Conservation (phyloP, 2,888 invertebrate genomes). For the Ametastegia equiseti region DNA sequence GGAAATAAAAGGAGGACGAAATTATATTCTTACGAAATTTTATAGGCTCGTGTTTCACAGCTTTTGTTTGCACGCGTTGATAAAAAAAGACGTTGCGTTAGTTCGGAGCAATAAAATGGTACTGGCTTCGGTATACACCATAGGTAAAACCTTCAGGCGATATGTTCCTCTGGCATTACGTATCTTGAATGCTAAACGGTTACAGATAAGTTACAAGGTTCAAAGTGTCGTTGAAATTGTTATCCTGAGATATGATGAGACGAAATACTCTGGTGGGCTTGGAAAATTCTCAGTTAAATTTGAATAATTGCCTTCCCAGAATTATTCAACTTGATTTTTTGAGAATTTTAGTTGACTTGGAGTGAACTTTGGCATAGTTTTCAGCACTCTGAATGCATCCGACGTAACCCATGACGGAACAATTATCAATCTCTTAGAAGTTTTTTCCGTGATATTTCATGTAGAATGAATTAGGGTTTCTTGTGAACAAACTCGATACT, state of each 20-base stretch:
- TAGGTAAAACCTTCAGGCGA: neutral
- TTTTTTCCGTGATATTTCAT: no score
- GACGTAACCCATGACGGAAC: no score
- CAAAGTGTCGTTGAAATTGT: neutral
- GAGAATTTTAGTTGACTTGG: no score
- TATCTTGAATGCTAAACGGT: neutral
- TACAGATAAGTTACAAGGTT: neutral
- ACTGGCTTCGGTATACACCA: neutral
- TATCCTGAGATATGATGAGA: neutral
- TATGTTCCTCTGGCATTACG: neutral
- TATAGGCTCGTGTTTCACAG: neutral
- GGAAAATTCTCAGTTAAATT: neutral
- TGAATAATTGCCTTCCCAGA: no score
- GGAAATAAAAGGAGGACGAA: neutral
- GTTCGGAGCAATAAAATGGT: neutral
- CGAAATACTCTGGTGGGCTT: neutral
- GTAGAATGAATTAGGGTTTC: no score
- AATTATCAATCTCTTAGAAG: no score
- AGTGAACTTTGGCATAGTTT: no score
- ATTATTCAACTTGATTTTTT: no score
- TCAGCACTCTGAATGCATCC: no score
- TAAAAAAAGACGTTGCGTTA: neutral
- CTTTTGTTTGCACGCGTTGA: constrained; percentile 3
- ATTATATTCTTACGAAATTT: constrained; percentile 21
- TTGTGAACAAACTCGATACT: no score